Conservation (phyloP, 2,113 vertebrate genomes). For the Triplophysa siluroides region DNA sequence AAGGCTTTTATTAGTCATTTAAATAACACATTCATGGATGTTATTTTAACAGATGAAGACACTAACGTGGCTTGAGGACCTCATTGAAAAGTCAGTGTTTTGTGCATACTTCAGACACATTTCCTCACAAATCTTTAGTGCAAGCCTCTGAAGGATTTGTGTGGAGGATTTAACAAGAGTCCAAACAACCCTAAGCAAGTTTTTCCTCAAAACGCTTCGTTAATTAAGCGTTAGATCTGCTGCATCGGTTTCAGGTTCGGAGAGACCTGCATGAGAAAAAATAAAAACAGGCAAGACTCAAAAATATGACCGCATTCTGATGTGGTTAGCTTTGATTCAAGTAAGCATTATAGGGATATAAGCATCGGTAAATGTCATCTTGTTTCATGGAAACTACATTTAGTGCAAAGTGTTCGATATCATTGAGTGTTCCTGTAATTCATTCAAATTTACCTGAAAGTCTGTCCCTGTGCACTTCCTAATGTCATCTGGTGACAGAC, state of each 20-base stretch:
- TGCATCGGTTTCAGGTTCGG: conserved; percentile 85
- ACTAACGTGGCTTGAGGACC: background rate
- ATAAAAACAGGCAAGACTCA: background rate
- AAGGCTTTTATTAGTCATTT: background rate
- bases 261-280: conserved; percentile 79
- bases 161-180: background rate
- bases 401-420: background rate
- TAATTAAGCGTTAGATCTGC: conserved; percentile 74
- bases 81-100: background rate
- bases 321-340: background rate
- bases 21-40: background rate
- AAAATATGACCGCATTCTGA: background rate
- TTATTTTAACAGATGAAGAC: background rate
- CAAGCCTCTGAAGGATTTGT: background rate
- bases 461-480: conserved; percentile 88
- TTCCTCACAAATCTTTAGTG: background rate
- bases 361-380: background rate
- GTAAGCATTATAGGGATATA: background rate
- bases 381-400: background rate
- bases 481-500: conserved; percentile 88
- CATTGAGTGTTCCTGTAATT: conserved; percentile 9
- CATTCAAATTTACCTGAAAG: conserved; percentile 78
- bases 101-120: background rate
- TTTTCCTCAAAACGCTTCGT: too few species aligned
- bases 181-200: background rate